Evolutionary conservation across 2,113 vertebrate species (phyloP).

Genomic region (Anser cygnoides): DNA sequence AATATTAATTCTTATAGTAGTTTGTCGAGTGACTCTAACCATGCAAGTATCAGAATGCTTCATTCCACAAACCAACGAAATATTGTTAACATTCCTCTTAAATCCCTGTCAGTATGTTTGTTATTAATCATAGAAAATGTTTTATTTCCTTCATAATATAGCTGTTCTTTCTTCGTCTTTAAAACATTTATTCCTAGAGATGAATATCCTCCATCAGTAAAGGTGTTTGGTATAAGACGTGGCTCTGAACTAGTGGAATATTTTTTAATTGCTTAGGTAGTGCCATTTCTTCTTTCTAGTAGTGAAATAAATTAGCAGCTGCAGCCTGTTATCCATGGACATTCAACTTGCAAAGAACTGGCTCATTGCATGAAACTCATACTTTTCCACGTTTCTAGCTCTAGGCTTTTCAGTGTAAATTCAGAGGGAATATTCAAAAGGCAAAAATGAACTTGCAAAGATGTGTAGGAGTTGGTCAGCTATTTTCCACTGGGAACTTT

Average conservation of each 20-base stretch:
- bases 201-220: background rate
- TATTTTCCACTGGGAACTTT: background rate
- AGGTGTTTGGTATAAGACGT: background rate
- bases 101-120: background rate
- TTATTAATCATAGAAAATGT: background rate
- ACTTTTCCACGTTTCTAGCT: background rate
- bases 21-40: background rate
- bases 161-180: background rate
- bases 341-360: background rate
- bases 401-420: background rate
- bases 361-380: fast-evolving
- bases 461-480: background rate
- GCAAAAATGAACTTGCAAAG: background rate
- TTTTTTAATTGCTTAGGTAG: background rate
- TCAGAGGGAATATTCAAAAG: background rate
- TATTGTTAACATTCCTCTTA: background rate
- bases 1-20: slow-evolving; percentile 1
- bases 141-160: background rate
- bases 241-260: background rate
- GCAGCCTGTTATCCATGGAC: background rate
- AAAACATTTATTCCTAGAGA: background rate
- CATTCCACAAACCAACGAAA: background rate
- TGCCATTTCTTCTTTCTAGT: background rate
- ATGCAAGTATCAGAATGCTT: background rate
- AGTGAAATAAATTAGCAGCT: background rate